Percentiles rank a stretch among this genome's conserved stretches.
Conservation (phyloP, 1,140 invertebrate genomes). For the Heterodera carotae region DNA sequence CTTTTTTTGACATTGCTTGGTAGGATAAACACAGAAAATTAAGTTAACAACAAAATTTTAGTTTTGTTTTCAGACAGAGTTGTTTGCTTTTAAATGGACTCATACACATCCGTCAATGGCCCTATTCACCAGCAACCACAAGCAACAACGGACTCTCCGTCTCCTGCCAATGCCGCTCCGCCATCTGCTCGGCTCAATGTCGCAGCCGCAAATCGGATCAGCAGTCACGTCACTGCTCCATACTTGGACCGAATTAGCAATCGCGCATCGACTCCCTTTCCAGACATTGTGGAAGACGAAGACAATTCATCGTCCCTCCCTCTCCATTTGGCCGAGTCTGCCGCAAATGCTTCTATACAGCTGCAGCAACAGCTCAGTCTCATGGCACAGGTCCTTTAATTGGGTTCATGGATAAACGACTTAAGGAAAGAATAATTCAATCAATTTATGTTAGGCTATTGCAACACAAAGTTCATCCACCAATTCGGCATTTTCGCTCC, state of each 20-base stretch:
- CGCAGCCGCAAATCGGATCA: neutral
- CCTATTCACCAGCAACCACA: neutral
- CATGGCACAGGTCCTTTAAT: slow-evolving; percentile 20
- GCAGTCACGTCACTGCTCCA: neutral
- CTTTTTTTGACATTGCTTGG: no score
- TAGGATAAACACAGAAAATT: no score
- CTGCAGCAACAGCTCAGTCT: slow-evolving; percentile 25
- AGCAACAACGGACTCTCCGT: neutral
- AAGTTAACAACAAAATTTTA: no score
- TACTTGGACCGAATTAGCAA: no score
- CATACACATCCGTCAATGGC: neutral
- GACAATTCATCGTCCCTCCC: slow-evolving; percentile 6
- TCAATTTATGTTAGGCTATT: slow-evolving; percentile 18
- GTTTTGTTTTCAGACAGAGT: neutral
- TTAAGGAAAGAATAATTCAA: neutral
- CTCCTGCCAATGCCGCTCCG: no score
- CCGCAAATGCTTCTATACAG: slow-evolving; percentile 8
- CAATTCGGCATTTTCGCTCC: slow-evolving; percentile 10
- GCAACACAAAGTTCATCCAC: neutral
- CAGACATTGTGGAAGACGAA: neutral
- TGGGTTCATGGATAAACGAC: neutral
- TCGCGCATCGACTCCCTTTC: neutral
- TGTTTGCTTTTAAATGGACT: slow-evolving; percentile 7
- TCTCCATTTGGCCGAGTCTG: slow-evolving; percentile 8
- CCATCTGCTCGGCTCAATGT: no score